Evolutionary conservation across 30 jellyfish, hydroid and myxozoan species (phyloP), one percentile per base, ranked within the genome.

Genomic region (Hydractinia symbiolongicarpus): DNA sequence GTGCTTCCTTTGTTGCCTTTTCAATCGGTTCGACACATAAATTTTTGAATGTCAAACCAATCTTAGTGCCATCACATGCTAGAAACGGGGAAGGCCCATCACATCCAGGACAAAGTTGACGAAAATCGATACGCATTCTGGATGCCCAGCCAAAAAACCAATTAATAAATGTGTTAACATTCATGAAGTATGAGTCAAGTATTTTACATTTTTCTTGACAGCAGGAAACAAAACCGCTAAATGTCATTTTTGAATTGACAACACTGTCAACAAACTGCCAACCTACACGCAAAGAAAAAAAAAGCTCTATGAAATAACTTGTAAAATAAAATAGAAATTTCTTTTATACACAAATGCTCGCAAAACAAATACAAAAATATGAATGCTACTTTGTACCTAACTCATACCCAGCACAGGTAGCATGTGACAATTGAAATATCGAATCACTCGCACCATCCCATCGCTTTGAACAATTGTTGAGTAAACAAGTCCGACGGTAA

Each of bases 71-170:
- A 72, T 72, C 81, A 72, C 81, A 72, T 19, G 81, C 81, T 19
- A 72, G 81, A 19, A 50, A 21, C 19, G 81, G 16, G 30, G 16
- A 21, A 19, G 30, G 44, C 13, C 56, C 81, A 16, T 52, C 61
- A 50, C 81, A 72, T 60, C 53, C 16, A 16, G 30, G 61, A 72
- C 81, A 72, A 19, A 20, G 16, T 72, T 72, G 61, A 20, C 81
- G 53, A 72, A 72, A 72, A 72, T 72, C 81, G 19, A 72, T 50
- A 21, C 51, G 56, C 81, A 72, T 72, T 55, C 56, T 55, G 61
- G 81, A 72, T 52, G 81, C 81, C 81, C 81, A 72, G 51, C 61
- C 81, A 72, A 72, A 72, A 72, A 72, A 72, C 81, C 81, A 72
- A 72, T 72, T 54, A 50, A 72, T 72, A 50, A 72, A 72, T 19